Evolutionary conservation across 2,888 invertebrate genomes (phyloP), one percentile per base, ranked within the genome.

Genomic region (Epistrophe eligans): DNA sequence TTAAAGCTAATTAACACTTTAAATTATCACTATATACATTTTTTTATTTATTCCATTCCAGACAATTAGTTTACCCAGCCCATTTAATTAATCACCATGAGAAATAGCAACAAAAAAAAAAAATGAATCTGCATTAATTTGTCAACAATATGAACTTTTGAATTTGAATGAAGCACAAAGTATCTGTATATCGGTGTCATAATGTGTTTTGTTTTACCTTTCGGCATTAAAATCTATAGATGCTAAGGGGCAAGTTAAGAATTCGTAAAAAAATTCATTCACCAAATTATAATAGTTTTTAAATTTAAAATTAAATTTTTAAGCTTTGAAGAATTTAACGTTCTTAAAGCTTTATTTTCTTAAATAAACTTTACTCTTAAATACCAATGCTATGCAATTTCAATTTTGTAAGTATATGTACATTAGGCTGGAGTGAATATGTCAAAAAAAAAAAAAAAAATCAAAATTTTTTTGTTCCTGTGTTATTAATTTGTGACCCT

Each of bases 1-100:
- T 50, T 76, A 76, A 76, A 43, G 40, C 13, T 66, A 55, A 66
- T 66, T 57, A 76, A 76, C 76, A 76, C 76, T 57, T 66, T 45
- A 64, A 62, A 55, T 55, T 74, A n/a, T 66, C 15, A 43, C 40
- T 19, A 6, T 60, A 11, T 60, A 11, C 35, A 55, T 19, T 60
- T 19, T 60, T 40, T 60, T 38, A 40, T 60, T 38, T 40, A 24
- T 62, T 40, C 24, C 62, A 62, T 62, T 62, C 43, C 62, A 43
- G 15, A 62, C 64, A 64, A 66, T 76, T 66, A 66, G 66, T 45
- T 66, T 32, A 15, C 43, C 48, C 32, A 74, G 28, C 40, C 24
- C 62, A 64, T 52, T 64, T 74, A 62, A 64, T 74, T 40, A 64
- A 66, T 76, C 40, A 13, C 48, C 19, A 40, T 24, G 40, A 43